Conservation (phyloP, 2,888 invertebrate species). For the Pachycephus smyrnensis region DNA sequence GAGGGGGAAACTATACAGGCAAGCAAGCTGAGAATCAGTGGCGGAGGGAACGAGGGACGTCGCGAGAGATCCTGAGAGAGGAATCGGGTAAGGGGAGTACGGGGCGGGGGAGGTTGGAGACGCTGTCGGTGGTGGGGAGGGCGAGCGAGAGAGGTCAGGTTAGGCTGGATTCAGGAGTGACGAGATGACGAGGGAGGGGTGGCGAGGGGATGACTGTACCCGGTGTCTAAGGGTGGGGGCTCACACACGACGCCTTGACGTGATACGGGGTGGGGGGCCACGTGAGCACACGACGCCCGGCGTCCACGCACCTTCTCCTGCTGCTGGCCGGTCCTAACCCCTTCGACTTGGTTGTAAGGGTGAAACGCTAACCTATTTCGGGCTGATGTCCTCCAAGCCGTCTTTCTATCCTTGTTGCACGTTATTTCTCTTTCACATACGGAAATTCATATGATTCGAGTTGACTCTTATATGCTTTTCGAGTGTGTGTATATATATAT, state of each 20-base stretch:
- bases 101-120: constrained; percentile 22
- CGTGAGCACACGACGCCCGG: constrained; percentile 51
- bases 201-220: neutral
- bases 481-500: neutral
- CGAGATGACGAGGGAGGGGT: constrained; percentile 13
- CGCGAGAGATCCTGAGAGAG: constrained; percentile 18
- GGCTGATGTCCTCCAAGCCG: neutral
- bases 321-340: constrained; percentile 24
- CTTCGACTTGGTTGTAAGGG: constrained; percentile 17
- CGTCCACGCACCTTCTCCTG: constrained; percentile 41
- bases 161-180: neutral
- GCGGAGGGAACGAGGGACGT: constrained; percentile 11
- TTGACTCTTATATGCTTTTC: neutral
- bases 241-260: constrained; percentile 26
- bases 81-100: constrained; percentile 26
- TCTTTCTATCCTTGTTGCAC: neutral
- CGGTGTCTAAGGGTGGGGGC: constrained; percentile 18
- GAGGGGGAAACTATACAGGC: constrained; percentile 20
- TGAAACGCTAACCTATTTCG: constrained; percentile 35
- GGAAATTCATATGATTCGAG: neutral
- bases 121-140: constrained; percentile 13
- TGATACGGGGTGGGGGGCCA: constrained; percentile 46
- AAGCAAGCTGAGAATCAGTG: constrained; percentile 13
- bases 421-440: neutral
- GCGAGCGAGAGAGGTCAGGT: neutral